Conservation (phyloP, 2,797 vertebrate species). For the Monodelphis domestica region DNA sequence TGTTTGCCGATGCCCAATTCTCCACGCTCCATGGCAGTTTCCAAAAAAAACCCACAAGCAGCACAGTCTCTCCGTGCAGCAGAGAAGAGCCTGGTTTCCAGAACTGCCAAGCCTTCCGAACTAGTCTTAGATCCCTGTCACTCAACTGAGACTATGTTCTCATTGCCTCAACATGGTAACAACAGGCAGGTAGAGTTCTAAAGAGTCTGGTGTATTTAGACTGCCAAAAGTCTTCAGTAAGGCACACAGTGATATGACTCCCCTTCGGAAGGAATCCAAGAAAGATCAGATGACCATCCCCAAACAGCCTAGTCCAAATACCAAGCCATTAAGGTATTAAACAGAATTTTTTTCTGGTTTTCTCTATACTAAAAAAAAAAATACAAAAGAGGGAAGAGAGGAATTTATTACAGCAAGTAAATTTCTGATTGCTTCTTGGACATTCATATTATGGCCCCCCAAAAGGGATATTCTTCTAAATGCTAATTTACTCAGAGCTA, state of each 20-base stretch:
- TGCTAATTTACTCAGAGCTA: neutral
- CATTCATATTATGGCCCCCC: neutral
- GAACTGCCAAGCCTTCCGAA: conserved; percentile 18
- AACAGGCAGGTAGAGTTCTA: neutral
- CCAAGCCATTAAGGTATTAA: no score
- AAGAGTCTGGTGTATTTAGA: neutral
- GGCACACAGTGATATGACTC: neutral
- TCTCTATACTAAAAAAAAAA: neutral
- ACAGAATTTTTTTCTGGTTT: no score
- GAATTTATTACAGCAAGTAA: neutral
- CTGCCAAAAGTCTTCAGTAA: neutral
- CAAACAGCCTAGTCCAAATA: neutral
- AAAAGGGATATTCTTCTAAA: neutral
- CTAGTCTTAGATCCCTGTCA: neutral
- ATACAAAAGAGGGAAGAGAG: neutral
- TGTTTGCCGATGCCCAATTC: conserved; percentile 24
- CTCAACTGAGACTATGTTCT: neutral
- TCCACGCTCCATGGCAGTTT: neutral
- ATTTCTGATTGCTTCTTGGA: neutral
- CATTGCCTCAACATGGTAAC: neutral
- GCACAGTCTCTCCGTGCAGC: conserved; percentile 9
- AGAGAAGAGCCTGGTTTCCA: conserved; percentile 37
- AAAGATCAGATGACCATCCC: neutral
- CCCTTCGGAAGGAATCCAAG: neutral
- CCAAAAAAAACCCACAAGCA: conserved; percentile 34